These are phyloP conservation scores for Perognathus longimembris DNA, from an alignment of 2,113 vertebrate species.

Conservation along the genomic window DNA sequence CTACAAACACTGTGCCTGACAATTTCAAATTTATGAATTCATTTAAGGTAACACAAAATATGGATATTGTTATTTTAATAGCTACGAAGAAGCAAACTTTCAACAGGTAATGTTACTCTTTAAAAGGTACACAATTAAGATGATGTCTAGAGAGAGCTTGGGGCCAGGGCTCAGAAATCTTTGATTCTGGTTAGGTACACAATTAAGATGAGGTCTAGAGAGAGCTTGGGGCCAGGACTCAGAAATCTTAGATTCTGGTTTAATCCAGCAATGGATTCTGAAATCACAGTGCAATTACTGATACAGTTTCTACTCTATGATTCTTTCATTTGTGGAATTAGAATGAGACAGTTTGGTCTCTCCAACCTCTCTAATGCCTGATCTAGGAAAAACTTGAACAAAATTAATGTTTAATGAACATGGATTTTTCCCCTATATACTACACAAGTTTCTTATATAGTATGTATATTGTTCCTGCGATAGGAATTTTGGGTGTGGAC, in stretches of 20 bases:
- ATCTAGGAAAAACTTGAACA: neutral
- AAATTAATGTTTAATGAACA: conserved; percentile 9
- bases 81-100: neutral
- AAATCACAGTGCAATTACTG: conserved; percentile 1
- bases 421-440: neutral
- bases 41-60: conserved; percentile 9
- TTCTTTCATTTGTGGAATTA: conserved; percentile 23
- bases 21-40: conserved; percentile 20
- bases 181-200: neutral
- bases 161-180: neutral
- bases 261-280: neutral
- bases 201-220: neutral
- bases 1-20: neutral
- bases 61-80: neutral
- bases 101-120: neutral
- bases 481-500: neutral
- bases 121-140: neutral
- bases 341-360: neutral
- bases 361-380: neutral
- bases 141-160: neutral
- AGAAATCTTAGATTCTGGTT: neutral
- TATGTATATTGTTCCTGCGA: neutral
- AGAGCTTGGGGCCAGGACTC: neutral
- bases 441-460: neutral
- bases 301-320: neutral